These are phyloP conservation scores for Lepisosteus osseus DNA, from an alignment of 2,113 vertebrate genomes.

Conservation along the genomic window DNA sequence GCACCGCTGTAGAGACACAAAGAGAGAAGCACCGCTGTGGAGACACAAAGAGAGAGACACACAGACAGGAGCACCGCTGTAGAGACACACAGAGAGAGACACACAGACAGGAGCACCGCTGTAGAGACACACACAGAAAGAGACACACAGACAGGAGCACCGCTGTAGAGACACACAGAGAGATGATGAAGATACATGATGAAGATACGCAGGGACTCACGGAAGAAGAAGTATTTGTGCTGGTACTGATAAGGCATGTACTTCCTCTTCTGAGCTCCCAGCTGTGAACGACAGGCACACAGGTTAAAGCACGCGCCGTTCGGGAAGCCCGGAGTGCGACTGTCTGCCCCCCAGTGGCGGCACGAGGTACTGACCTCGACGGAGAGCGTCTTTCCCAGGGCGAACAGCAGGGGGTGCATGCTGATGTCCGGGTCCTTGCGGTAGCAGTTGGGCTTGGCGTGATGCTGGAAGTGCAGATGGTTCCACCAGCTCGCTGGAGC, in stretches of 20 bases:
- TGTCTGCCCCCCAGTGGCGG: too few species aligned
- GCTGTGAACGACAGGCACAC: constrained; percentile 46
- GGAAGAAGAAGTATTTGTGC: constrained; percentile 76
- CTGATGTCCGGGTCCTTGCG: constrained; percentile 75
- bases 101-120: too few species aligned
- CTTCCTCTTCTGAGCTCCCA: constrained; percentile 75
- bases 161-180: too few species aligned
- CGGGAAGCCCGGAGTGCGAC: too few species aligned
- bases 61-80: too few species aligned
- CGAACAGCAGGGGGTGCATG: constrained; percentile 76
- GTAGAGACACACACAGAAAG: too few species aligned
- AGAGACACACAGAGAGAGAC: too few species aligned
- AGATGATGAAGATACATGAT: neutral
- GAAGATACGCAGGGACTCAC: constrained; percentile 56
- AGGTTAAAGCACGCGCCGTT: neutral
- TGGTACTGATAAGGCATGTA: constrained; percentile 81
- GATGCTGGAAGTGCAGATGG: constrained; percentile 77
- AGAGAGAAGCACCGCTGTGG: too few species aligned
- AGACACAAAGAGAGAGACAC: too few species aligned
- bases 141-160: too few species aligned
- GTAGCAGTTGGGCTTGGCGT: constrained; percentile 79
- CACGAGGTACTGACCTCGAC: constrained; percentile 61
- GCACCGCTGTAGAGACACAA: too few species aligned
- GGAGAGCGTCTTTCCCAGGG: constrained; percentile 72
- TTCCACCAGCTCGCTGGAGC: constrained; percentile 82